phyloP scores from a whole-genome alignment of 2,797 vertebrate genomes.

The Vespertilio murinus region DNA sequence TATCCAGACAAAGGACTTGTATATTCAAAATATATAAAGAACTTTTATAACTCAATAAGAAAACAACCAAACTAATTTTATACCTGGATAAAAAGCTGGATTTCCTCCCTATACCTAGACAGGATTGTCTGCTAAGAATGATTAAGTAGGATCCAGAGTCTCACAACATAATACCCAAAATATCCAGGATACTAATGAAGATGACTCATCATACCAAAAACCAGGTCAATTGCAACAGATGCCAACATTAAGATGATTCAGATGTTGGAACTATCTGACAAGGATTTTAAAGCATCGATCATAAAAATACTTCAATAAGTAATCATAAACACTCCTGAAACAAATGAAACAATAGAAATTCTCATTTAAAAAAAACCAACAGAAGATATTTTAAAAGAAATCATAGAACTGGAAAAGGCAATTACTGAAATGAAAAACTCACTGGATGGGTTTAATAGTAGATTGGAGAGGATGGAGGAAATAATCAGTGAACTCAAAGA shows the following conservation, averaged over 20 bases:
- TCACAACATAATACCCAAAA: not conserved
- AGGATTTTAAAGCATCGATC: conserved; percentile 20
- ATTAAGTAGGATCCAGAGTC: not conserved
- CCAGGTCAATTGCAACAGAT: not conserved
- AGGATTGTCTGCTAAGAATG: not conserved
- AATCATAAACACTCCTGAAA: not conserved
- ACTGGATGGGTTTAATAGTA: not conserved
- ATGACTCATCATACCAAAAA: not conserved
- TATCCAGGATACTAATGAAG: not conserved
- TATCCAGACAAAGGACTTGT: not conserved
- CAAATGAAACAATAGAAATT: not conserved
- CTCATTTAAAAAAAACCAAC: not conserved
- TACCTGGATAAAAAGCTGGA: not conserved
- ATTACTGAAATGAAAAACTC: not conserved
- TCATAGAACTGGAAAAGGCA: not conserved
- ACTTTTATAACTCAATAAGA: not conserved
- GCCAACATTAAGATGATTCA: conserved; percentile 12
- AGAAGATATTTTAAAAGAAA: not conserved
- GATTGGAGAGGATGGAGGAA: not conserved
- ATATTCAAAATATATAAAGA: conserved; percentile 22
- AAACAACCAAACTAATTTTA: not conserved
- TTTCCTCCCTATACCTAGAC: not conserved
- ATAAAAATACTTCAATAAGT: conserved; percentile 11
- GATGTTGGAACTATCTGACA: conserved; percentile 21
- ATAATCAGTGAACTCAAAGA: conserved; percentile 13